Base-by-base conservation (phyloP, 2,797 vertebrate genomes). In the Meda fulgida region DNA sequence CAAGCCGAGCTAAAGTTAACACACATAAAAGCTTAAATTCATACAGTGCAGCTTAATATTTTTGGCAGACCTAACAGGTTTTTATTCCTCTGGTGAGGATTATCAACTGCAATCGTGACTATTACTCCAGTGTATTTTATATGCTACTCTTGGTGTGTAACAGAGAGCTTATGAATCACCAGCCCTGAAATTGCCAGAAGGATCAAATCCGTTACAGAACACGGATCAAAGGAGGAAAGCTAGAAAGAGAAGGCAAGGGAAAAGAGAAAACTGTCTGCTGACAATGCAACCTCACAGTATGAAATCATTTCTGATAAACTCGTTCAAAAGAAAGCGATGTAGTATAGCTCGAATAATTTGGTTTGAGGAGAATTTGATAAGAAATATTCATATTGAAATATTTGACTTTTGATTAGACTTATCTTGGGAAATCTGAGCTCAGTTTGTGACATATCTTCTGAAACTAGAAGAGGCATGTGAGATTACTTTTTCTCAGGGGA, bases 1-100 rank as follows among this genome's bases (percentile, higher is more conserved):
- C 60, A 65, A 70, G 55, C 18, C 26, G 7, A 60, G 40, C 55
- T 23, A 13, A 66, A 78, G n/a, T 7, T 40, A 21, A 34, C 46
- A 16, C 31, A 34, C 51, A 43, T 40, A 36, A 60, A 63, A 9
- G 29, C 58, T 75, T n/a, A 72, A 29, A 34, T 75, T 84, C 70
- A 83, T 66, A 46, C 40, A 66, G 29, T 83, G 55, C 73, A 80
- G 60, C 77, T 69, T 84, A 67, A 75, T 40, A 79, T 84, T 84
- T 80, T 29, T 82, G 86, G 36, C 75, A 71, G 72, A 51, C 66
- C 46, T 46, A 65, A 82, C 67, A 55, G 71, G 70, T 85, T 84
- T 65, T 76, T 55, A 67, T 55, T 70, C 58, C 69, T 19, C 48
- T 71, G 13, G 31, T 69, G 72, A 67, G 83, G 81, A 84, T 87